Percentiles rank a stretch among this genome's conserved stretches.
These are phyloP conservation scores for Falco naumanni DNA, from an alignment of 2,797 vertebrate genomes.

Conservation along the genomic window DNA sequence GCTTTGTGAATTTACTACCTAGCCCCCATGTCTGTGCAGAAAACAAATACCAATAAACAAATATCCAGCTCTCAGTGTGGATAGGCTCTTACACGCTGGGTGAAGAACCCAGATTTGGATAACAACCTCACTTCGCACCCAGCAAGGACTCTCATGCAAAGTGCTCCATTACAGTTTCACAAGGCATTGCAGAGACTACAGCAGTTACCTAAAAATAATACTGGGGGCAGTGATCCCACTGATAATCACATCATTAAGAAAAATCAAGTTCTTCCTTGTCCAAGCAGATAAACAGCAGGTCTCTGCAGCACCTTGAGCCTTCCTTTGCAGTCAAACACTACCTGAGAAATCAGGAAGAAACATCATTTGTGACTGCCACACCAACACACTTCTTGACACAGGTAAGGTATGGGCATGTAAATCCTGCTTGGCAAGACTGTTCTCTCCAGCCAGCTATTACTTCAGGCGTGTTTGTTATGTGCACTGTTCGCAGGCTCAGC, in stretches of 20 bases:
- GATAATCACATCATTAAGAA: constrained; percentile 18
- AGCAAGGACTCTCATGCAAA: neutral
- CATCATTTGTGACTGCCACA: neutral
- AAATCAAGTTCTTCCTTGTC: neutral
- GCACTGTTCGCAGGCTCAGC: neutral
- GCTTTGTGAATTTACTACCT: no score
- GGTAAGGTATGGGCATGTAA: neutral
- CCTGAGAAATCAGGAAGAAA: neutral
- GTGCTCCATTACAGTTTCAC: neutral
- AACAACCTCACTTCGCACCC: neutral
- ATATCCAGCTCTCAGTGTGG: no score
- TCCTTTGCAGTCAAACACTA: neutral
- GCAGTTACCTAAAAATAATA: constrained; percentile 9
- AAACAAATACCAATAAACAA: no score
- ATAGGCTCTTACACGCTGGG: no score
- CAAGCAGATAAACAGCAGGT: neutral
- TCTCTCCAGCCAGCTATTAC: constrained; percentile 16
- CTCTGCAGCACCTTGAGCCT: neutral
- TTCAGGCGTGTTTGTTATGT: neutral
- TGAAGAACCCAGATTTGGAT: no score
- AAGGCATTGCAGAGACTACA: neutral
- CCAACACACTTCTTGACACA: neutral
- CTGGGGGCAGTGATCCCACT: neutral
- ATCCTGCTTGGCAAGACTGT: neutral
- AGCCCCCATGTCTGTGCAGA: no score